These are phyloP conservation scores for Excalfactoria chinensis DNA, from an alignment of 2,113 vertebrate species.

Conservation along the genomic window DNA sequence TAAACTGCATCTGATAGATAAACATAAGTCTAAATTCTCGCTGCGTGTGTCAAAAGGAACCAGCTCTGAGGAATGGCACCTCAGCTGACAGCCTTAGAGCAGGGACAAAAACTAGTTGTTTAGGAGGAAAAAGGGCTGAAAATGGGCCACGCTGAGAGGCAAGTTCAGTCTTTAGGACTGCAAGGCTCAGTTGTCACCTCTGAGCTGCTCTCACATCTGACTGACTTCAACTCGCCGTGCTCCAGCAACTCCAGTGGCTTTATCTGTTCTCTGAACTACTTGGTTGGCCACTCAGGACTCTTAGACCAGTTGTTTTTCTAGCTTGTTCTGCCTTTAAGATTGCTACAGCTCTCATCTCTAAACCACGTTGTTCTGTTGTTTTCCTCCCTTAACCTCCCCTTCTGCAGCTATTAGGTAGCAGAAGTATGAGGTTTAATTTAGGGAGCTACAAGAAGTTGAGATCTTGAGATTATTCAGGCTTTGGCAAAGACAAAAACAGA, in stretches of 20 bases:
- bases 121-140: not conserved
- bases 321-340: conserved; percentile 2
- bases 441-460: conserved; percentile 3
- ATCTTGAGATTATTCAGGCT: conserved; percentile 31
- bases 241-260: not conserved
- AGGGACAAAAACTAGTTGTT: not conserved
- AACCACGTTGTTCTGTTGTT: not conserved
- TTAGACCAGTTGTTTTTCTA: not conserved
- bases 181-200: not conserved
- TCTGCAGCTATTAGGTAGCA: not conserved
- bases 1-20: not conserved
- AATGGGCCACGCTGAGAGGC: not conserved
- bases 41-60: not conserved
- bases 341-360: not conserved
- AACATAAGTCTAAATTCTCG: not conserved
- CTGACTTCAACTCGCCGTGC: not conserved
- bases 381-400: not conserved
- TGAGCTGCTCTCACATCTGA: not conserved
- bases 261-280: not conserved
- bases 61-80: not conserved
- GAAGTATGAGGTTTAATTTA: conserved; percentile 37
- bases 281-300: not conserved
- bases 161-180: not conserved
- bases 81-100: not conserved
- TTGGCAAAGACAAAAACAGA: not conserved